Percentiles rank a stretch among this genome's conserved stretches.
phyloP scores from a whole-genome alignment of 2,888 invertebrate genomes.

The Ferdinandea cuprea region DNA sequence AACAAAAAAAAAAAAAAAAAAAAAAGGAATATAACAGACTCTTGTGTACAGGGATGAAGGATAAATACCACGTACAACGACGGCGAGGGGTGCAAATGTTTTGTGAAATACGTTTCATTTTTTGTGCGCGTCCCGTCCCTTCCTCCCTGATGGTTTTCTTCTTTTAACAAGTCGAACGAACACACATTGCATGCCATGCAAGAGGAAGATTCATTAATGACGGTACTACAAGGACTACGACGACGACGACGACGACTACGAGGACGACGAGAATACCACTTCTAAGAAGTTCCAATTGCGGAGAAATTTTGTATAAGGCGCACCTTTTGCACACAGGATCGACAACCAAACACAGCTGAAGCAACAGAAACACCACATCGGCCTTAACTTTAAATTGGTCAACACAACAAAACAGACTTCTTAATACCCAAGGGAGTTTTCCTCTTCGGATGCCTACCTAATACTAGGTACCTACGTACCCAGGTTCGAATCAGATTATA shows the following conservation, averaged over 20 bases:
- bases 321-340: background rate
- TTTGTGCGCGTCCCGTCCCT: conserved; percentile 6
- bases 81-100: conserved; percentile 69
- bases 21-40: conserved; percentile 57
- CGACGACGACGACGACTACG: conserved; percentile 20
- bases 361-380: background rate
- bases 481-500: conserved; percentile 19
- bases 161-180: conserved; percentile 22
- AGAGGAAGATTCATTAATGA: conserved; percentile 50
- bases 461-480: conserved; percentile 11
- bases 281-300: conserved; percentile 43
- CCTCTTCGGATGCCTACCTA: background rate
- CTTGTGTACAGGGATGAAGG: conserved; percentile 61
- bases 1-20: conserved; percentile 33
- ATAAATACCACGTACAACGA: conserved; percentile 61
- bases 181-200: conserved; percentile 33
- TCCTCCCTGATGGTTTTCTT: conserved; percentile 12
- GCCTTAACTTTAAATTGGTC: conserved; percentile 50
- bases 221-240: conserved; percentile 21
- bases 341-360: background rate
- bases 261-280: conserved; percentile 13
- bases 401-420: conserved; percentile 27
- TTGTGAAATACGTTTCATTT: conserved; percentile 46
- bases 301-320: conserved; percentile 20
- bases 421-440: conserved; percentile 10